Conservation (phyloP, 2,113 vertebrate genomes). For the Peromyscus californicus region DNA sequence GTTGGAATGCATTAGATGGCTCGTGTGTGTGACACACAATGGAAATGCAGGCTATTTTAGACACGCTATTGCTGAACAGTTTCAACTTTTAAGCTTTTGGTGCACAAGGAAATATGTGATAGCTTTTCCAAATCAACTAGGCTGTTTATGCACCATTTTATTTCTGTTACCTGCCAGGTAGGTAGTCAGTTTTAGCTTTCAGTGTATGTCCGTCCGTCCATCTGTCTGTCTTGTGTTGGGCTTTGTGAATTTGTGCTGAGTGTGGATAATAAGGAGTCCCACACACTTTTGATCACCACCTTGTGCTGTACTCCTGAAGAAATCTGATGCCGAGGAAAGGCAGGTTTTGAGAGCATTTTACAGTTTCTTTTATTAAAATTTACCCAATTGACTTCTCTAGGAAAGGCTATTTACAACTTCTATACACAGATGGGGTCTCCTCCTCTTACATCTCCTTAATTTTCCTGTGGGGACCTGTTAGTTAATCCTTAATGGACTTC, state of each 20-base stretch:
- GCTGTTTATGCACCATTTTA: neutral
- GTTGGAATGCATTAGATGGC: neutral
- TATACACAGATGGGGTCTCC: neutral
- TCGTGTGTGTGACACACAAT: neutral
- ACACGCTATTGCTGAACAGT: neutral
- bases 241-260: constrained; percentile 32
- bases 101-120: neutral
- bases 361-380: constrained; percentile 33
- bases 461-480: neutral
- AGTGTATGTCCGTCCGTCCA: neutral
- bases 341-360: neutral
- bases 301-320: neutral
- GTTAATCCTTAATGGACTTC: constrained; percentile 14
- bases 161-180: neutral
- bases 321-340: neutral
- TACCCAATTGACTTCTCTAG: neutral
- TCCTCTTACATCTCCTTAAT: neutral
- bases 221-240: neutral
- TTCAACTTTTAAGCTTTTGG: neutral
- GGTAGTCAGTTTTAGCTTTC: neutral
- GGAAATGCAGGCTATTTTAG: neutral
- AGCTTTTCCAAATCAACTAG: constrained; percentile 8
- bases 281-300: neutral
- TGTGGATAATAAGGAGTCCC: neutral
- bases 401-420: neutral